phyloP scores from a whole-genome alignment of 2,797 vertebrate species.

The Leptodon cayanensis region DNA sequence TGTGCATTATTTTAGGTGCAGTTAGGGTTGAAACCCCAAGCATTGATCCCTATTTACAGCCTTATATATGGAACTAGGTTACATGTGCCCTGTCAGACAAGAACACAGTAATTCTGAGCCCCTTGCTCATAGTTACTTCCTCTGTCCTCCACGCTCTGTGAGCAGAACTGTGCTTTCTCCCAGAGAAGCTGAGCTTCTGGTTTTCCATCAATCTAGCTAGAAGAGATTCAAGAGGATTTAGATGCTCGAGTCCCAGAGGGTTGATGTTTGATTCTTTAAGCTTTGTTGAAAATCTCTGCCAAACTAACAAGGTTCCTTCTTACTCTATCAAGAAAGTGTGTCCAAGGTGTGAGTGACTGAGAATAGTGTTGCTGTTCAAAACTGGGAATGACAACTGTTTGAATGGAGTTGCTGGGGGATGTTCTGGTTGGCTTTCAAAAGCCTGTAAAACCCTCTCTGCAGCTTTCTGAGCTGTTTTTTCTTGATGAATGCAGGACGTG shows the following conservation, averaged over 20 bases:
- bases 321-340: no score
- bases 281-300: neutral
- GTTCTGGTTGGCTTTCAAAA: neutral
- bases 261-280: neutral
- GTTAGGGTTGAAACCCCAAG: neutral
- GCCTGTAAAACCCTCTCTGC: accelerated
- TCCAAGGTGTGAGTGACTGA: neutral
- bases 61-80: neutral
- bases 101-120: neutral
- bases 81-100: neutral
- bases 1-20: neutral
- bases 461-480: neutral
- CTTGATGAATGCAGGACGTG: slow-evolving; percentile 77
- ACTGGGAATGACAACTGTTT: accelerated
- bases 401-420: neutral
- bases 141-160: accelerated
- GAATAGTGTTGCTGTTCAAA: accelerated
- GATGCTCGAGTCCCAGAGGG: neutral
- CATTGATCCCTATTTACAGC: neutral
- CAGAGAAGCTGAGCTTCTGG: neutral
- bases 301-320: neutral
- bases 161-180: neutral
- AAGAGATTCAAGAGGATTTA: neutral
- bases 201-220: neutral
- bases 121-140: neutral